Evolutionary conservation across 2,888 invertebrate species (phyloP).

Genomic region (Endotricha flammealis): DNA sequence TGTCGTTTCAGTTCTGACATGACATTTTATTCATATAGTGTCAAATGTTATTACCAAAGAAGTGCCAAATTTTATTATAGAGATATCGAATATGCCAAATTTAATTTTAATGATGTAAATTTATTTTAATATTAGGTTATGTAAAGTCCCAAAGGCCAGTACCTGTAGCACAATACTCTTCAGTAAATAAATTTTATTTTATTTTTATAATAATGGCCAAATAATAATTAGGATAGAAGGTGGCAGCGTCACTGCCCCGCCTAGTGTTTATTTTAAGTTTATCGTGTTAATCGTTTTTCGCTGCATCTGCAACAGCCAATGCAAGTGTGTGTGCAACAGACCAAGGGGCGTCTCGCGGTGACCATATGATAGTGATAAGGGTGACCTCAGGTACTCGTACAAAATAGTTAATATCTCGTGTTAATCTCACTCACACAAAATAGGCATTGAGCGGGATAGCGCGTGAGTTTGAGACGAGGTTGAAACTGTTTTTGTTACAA

Average conservation of each 20-base stretch:
- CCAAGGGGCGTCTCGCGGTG: too few relatives aligned
- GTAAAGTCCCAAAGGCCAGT: conserved; percentile 55
- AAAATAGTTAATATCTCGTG: too few relatives aligned
- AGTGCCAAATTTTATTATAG: conserved; percentile 41
- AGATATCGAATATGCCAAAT: conserved; percentile 1
- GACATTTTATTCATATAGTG: conserved; percentile 36
- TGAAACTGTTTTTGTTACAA: too few relatives aligned
- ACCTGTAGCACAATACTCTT: conserved; percentile 71
- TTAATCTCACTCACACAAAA: too few relatives aligned
- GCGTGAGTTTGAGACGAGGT: too few relatives aligned
- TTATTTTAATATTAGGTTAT: conserved; percentile 24
- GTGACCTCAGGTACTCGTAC: too few relatives aligned
- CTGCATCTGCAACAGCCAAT: conserved; percentile 28
- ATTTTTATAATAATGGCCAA: conserved; percentile 29
- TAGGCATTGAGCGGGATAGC: too few relatives aligned
- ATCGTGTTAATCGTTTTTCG: conserved; percentile 4
- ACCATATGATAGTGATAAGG: too few relatives aligned
- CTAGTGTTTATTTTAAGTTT: conserved; percentile 19
- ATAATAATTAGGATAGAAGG: conserved; percentile 17
- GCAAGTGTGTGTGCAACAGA: too few relatives aligned
- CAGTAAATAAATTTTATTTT: conserved; percentile 37
- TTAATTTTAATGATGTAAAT: conserved; percentile 23
- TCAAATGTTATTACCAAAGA: conserved; percentile 47
- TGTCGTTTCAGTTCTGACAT: too few relatives aligned
- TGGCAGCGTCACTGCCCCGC: conserved; percentile 13